Base-by-base conservation (phyloP, 2,797 vertebrate genomes). In the Rhinogobio ventralis region DNA sequence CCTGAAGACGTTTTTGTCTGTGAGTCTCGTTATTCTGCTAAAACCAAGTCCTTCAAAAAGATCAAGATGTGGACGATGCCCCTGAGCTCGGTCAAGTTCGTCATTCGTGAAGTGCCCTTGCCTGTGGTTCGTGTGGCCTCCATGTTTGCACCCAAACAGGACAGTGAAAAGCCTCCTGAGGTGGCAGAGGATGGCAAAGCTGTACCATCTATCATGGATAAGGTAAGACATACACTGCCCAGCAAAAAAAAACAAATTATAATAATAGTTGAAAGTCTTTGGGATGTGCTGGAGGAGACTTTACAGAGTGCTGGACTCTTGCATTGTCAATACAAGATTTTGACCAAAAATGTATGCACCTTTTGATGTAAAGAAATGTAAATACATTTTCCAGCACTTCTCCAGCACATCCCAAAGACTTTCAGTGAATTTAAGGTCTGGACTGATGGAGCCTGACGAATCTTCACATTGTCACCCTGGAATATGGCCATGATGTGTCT, bases 11-110 rank as follows among this genome's bases (percentile, higher is more conserved):
- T 99, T 53, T 99, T 96, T 62, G 97, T 99, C 64, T 99, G 98
- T 0, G 98, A 99, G 90, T 99, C 98, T 0, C 97, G 98, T 73
- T 99, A 99, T 89, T 99, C 98, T 14, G 98, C 98, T 0, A 99
- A 99, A 93, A 96, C 97, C 45, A 99, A 99, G 88, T 97, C 98
- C 83, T 99, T 99, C 90, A 99, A 99, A 91, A 99, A 99, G 94
- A 99, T 99, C 92, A 99, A 99, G 86, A 91, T 99, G 91, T 99
- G 98, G 98, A 96, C 98, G 69, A 98, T 99, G 97, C 98, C 98
- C 7, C 89, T 98, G 86, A 98, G 97, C 92, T 97, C 98, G 0
- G 97, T 99, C 10, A 96, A 96, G 53, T 98, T 99, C 89, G 94
- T 97, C 62, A 96, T 97, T 55, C 95, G 98, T 86, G 97, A 98